phyloP scores from a whole-genome alignment of 2,888 invertebrate species.

The Melieria omissa region DNA sequence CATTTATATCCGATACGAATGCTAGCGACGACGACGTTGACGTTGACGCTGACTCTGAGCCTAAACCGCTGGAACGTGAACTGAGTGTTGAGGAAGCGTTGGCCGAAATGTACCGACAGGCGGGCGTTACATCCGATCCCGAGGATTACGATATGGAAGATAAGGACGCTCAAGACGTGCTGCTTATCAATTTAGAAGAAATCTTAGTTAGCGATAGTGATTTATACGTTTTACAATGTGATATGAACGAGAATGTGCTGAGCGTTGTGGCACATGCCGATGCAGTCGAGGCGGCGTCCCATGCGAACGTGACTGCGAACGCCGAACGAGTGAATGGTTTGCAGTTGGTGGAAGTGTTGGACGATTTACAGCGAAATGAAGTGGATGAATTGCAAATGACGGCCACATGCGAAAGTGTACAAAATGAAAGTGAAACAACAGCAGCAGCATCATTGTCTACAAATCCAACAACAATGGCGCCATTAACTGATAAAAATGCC shows the following conservation, averaged over 20 bases:
- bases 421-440: constrained; percentile 39
- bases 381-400: background rate
- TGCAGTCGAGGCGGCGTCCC: constrained; percentile 10
- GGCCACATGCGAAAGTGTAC: constrained; percentile 31
- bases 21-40: constrained; percentile 6
- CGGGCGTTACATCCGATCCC: constrained; percentile 57
- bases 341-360: constrained; percentile 54
- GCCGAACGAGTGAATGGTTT: constrained; percentile 47
- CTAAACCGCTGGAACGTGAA: constrained; percentile 47
- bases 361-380: constrained; percentile 44
- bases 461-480: constrained; percentile 31
- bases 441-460: constrained; percentile 36
- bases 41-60: constrained; percentile 14
- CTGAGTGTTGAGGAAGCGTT: constrained; percentile 61
- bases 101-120: constrained; percentile 62
- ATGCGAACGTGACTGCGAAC: constrained; percentile 24
- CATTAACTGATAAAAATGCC: background rate
- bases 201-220: constrained; percentile 63
- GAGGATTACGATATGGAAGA: constrained; percentile 43
- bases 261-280: constrained; percentile 48
- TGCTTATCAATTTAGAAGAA: constrained; percentile 63
- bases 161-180: constrained; percentile 55
- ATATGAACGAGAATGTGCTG: constrained; percentile 65
- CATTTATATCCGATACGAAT: no score
- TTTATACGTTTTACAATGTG: constrained; percentile 65